phyloP scores from a whole-genome alignment of 2,888 invertebrate species.

The Heliconius hortense region DNA sequence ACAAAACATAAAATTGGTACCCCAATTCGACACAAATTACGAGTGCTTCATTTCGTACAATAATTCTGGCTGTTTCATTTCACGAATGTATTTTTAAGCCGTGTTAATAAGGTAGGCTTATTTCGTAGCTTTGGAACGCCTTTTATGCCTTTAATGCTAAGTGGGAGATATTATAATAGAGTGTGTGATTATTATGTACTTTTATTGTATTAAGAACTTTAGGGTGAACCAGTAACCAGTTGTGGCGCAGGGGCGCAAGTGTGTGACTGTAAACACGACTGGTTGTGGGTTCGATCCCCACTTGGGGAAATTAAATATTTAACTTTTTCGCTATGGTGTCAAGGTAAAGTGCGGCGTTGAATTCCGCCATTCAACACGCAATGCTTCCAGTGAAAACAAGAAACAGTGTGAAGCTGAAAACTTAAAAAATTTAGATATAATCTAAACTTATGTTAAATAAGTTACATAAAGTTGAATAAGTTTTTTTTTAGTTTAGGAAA shows the following conservation, averaged over 20 bases:
- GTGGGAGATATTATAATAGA: conserved; percentile 28
- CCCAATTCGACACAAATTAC: conserved; percentile 57
- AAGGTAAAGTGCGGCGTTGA: too few relatives aligned
- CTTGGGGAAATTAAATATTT: background rate
- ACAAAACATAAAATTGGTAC: conserved; percentile 52
- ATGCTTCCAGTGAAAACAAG: background rate
- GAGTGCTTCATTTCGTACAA: conserved; percentile 52
- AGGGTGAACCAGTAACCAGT: too few relatives aligned
- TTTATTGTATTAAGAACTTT: conserved; percentile 4
- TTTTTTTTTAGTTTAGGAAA: too few relatives aligned
- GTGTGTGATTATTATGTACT: background rate
- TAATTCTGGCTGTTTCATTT: conserved; percentile 53
- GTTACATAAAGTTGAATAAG: too few relatives aligned
- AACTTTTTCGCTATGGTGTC: too few relatives aligned
- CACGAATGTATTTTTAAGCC: conserved; percentile 43
- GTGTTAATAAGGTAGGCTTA: conserved; percentile 35
- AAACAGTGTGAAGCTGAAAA: background rate
- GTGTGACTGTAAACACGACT: background rate
- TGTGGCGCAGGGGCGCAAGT: too few relatives aligned
- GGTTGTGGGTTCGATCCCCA: background rate
- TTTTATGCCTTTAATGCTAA: conserved; percentile 29
- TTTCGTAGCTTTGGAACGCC: conserved; percentile 26
- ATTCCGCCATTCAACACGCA: background rate
- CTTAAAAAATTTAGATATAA: too few relatives aligned
- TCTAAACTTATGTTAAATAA: too few relatives aligned